Conservation (phyloP, 1,140 invertebrate genomes). For the Drosophila albomicans region DNA sequence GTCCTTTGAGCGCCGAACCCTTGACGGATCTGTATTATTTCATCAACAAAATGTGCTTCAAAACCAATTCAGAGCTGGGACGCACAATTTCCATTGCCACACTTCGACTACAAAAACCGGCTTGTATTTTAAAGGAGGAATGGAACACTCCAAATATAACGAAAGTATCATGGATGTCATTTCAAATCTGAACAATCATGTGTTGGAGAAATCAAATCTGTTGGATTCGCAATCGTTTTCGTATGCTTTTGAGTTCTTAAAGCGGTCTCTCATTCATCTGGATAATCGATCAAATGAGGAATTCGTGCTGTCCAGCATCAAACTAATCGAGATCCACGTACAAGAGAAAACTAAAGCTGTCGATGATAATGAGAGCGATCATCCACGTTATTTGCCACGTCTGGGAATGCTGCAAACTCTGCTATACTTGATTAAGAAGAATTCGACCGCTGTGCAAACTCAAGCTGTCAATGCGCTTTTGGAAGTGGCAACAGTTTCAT, state of each 20-base stretch:
- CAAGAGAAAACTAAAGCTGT: constrained; percentile 86
- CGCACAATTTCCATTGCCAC: constrained; percentile 88
- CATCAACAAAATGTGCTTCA: constrained; percentile 82
- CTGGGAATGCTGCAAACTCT: constrained; percentile 92
- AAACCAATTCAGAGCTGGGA: constrained; percentile 36
- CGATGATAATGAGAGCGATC: constrained; percentile 85
- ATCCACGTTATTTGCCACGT: constrained; percentile 92
- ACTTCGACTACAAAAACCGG: constrained; percentile 90
- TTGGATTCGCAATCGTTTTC: constrained; percentile 89
- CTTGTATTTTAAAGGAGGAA: constrained; percentile 90
- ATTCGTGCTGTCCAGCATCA: constrained; percentile 88
- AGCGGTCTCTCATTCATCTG: constrained; percentile 87
- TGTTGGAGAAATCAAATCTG: constrained; percentile 28
- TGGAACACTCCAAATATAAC: constrained; percentile 92
- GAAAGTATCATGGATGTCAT: constrained; percentile 61
- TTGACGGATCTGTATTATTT: constrained; percentile 88
- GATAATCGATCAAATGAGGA: constrained; percentile 86
- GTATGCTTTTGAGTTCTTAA: constrained; percentile 93
- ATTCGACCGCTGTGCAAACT: constrained; percentile 89
- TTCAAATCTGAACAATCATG: constrained; percentile 43
- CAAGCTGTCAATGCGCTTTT: constrained; percentile 91
- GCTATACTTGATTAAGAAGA: constrained; percentile 91
- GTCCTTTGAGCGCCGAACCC: constrained; percentile 89
- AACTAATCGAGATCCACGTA: constrained; percentile 90
- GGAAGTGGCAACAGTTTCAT: constrained; percentile 90